These are phyloP conservation scores for Drosophila atripex DNA, from an alignment of 2,888 invertebrate species.

Conservation along the genomic window DNA sequence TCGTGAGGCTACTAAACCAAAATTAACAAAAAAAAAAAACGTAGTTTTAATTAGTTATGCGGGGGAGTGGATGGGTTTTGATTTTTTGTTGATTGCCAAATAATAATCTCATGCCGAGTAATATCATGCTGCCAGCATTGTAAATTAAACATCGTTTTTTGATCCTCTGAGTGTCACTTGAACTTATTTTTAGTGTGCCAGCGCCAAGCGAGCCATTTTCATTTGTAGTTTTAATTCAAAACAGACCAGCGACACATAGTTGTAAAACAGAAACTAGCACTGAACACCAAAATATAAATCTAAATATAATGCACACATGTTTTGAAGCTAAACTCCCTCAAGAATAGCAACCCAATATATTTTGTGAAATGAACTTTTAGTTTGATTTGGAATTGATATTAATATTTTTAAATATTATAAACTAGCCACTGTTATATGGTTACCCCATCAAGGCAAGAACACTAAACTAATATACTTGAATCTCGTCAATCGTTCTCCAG, in stretches of 20 bases:
- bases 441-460: neutral
- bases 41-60: neutral
- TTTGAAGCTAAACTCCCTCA: constrained; percentile 43
- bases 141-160: constrained; percentile 54
- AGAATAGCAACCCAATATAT: constrained; percentile 20
- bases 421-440: constrained; percentile 46
- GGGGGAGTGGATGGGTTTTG: too few species aligned
- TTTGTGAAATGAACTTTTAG: constrained; percentile 39
- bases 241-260: constrained; percentile 8
- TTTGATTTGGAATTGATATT: constrained; percentile 40
- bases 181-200: constrained; percentile 23
- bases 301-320: constrained; percentile 15
- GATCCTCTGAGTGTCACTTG: constrained; percentile 20
- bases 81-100: too few species aligned
- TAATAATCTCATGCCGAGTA: constrained; percentile 9
- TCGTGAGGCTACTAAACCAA: neutral
- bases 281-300: constrained; percentile 12
- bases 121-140: constrained; percentile 47
- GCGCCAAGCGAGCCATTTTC: constrained; percentile 44
- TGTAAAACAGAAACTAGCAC: constrained; percentile 30
- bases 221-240: constrained; percentile 31
- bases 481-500: constrained; percentile 83
- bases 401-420: constrained; percentile 34
- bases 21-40: neutral
- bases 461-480: constrained; percentile 1